Percentiles rank a stretch among this genome's conserved stretches.
Evolutionary conservation across 2,888 invertebrate genomes (phyloP).

Genomic region (Rhingia rostrata): DNA sequence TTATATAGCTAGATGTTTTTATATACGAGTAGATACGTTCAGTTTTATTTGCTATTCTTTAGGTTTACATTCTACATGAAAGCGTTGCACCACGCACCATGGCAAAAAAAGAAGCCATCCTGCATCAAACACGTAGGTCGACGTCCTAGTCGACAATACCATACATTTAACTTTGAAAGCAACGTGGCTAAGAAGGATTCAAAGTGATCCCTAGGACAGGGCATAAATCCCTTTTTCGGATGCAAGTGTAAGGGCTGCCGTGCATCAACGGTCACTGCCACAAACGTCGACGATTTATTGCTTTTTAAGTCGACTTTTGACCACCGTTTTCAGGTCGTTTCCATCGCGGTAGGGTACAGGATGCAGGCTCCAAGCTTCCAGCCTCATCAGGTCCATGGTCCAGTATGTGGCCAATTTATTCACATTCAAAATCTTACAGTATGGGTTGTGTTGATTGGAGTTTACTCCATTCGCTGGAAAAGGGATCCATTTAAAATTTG

Average conservation of each 20-base stretch:
- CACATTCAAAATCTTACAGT: slow-evolving; percentile 47
- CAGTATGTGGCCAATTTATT: slow-evolving; percentile 67
- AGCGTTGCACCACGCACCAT: slow-evolving; percentile 15
- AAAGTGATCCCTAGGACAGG: slow-evolving; percentile 65
- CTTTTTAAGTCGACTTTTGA: slow-evolving; percentile 75
- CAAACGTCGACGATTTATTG: slow-evolving; percentile 71
- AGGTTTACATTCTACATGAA: not conserved
- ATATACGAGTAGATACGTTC: not conserved
- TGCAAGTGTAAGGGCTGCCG: slow-evolving; percentile 31
- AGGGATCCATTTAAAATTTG: not conserved
- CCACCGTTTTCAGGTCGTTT: slow-evolving; percentile 75
- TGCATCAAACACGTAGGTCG: slow-evolving; percentile 4
- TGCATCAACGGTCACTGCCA: slow-evolving; percentile 41
- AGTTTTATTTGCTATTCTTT: not conserved
- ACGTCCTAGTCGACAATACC: slow-evolving; percentile 28
- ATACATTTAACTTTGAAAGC: slow-evolving; percentile 56
- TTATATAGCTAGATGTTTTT: slow-evolving; percentile 10
- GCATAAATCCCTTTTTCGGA: slow-evolving; percentile 61
- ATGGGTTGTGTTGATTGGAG: slow-evolving; percentile 1
- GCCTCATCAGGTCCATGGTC: slow-evolving; percentile 10
- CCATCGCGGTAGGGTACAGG: slow-evolving; percentile 21
- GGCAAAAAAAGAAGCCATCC: slow-evolving; percentile 42
- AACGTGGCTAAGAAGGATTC: slow-evolving; percentile 68
- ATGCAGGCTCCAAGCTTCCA: slow-evolving; percentile 14
- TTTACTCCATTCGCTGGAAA: not conserved